Conservation (phyloP, 2,797 vertebrate genomes). For the Falco cherrug region DNA sequence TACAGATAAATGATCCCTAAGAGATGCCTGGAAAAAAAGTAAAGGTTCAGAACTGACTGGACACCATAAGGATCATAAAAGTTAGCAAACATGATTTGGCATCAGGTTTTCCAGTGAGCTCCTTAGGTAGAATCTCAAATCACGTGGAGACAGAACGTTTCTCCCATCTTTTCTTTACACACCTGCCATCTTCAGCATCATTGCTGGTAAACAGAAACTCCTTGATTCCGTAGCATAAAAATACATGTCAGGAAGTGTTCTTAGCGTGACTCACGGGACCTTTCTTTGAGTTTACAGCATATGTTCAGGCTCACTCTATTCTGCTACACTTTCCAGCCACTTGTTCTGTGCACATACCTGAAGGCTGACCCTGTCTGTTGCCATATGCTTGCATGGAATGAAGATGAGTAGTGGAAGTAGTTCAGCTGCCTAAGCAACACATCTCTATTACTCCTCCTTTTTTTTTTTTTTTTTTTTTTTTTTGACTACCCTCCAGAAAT, state of each 20-base stretch:
- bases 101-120: neutral
- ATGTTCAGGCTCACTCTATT: neutral
- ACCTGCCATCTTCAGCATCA: neutral
- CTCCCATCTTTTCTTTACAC: neutral
- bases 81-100: neutral
- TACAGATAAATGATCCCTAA: neutral
- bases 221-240: neutral
- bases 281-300: neutral
- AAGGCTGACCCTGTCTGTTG: neutral
- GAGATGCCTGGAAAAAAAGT: neutral
- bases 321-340: neutral
- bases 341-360: neutral
- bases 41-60: neutral
- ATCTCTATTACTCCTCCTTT: neutral
- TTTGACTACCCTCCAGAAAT: neutral
- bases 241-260: neutral
- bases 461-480: neutral
- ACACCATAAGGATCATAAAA: neutral
- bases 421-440: neutral
- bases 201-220: neutral
- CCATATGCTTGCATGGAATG: neutral
- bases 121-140: neutral
- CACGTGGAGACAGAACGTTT: neutral
- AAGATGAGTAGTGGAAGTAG: neutral
- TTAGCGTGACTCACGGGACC: neutral